These are phyloP conservation scores for Herpailurus yagouaroundi DNA, from an alignment of 2,113 vertebrate species.

Conservation along the genomic window DNA sequence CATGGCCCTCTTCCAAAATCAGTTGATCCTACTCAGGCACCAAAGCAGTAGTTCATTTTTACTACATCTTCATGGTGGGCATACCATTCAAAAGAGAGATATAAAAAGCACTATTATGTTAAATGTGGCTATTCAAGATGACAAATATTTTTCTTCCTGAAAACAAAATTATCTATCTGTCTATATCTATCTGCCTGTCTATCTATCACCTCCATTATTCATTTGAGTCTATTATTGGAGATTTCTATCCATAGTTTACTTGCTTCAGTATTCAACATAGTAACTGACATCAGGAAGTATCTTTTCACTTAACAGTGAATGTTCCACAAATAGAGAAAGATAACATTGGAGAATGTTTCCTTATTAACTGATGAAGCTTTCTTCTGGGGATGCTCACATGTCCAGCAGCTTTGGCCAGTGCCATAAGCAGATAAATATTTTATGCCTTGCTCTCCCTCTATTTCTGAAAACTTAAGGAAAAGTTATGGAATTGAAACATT, in stretches of 20 bases:
- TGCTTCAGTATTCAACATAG: conserved; percentile 8
- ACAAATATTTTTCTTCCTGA: conserved; percentile 35
- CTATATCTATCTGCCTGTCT: not conserved
- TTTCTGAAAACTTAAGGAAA: conserved; percentile 26
- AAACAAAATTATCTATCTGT: not conserved
- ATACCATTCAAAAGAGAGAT: conserved; percentile 38
- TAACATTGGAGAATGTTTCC: not conserved
- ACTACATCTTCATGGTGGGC: not conserved
- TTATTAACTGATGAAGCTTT: conserved; percentile 23
- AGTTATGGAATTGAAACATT: not conserved
- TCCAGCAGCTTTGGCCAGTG: not conserved
- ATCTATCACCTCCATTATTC: not conserved
- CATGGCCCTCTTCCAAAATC: conserved; percentile 5
- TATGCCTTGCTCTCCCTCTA: not conserved
- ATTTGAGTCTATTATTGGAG: not conserved
- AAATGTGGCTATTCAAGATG: conserved; percentile 24
- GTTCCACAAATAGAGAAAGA: not conserved
- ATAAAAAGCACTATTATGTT: conserved; percentile 18
- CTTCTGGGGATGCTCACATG: not conserved
- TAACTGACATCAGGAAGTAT: not conserved
- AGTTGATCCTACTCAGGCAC: conserved; percentile 25
- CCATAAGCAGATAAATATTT: not conserved
- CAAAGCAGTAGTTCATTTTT: conserved; percentile 52
- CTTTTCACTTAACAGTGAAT: conserved; percentile 18
- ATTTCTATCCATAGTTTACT: not conserved